Evolutionary conservation across 2,113 vertebrate genomes (phyloP), one percentile per base, ranked within the genome.

Genomic region (Camarhynchus parvulus): DNA sequence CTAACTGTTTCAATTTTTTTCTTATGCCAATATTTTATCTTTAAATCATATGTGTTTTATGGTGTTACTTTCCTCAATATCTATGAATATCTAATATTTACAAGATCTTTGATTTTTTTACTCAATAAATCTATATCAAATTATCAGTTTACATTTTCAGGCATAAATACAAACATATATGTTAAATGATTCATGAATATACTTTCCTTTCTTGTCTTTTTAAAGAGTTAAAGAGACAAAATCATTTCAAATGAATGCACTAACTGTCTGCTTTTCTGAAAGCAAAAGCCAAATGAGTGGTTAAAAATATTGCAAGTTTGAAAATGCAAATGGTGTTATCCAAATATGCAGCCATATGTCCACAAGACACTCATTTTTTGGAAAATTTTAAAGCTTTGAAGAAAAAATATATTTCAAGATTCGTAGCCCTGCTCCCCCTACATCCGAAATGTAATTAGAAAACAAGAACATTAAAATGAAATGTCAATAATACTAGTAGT

Each of bases 261-360:
- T 97, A 97, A 96, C 98, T 98, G 97, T 98, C 98, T 98, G 97
- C 96, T 97, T 97, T 97, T 97, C 97, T 97, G 97, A 98, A 98
- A 98, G 97, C 97, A 97, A 98, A 98, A 98, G 97, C 98, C 98
- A 98, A 98, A 97, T 97, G 97, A 97, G 96, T 98, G 95, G 96
- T 97, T 98, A 97, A 98, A 98, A 97, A 98, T 98, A 98, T 97
- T 97, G 96, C 97, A 97, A 98, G 97, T 98, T 98, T 98, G 97
- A 98, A 98, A 98, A 98, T 98, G 98, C 98, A 98, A 98, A 98
- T 98, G 96, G 97, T 98, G 98, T 98, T 98, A 98, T 98, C 98
- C 98, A 98, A 98, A 98, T 98, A 98, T 97, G 97, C 98, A 98
- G 97, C 98, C 98, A 98, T 98, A 98, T 98, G 98, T 98, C 98